Base-by-base conservation (phyloP, 1,140 invertebrate genomes). In the Aphidius ervi region DNA sequence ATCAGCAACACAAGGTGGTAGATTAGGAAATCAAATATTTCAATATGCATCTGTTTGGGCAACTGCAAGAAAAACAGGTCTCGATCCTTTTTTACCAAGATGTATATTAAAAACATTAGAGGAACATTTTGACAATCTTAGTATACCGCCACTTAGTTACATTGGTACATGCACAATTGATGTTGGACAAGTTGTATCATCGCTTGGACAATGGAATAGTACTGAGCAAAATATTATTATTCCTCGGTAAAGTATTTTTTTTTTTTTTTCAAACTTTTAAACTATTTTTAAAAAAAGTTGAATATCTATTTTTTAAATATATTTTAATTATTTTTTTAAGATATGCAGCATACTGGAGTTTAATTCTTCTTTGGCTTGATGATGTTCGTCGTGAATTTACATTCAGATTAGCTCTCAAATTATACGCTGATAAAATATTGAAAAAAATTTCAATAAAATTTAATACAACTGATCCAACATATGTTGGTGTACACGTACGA, bases 11-110 rank as follows among this genome's bases (percentile, higher is more conserved):
- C 80, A 84, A 72, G 83, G 83, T 62, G 85, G 84, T 23, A 71
- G 85, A 57, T 66, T 88, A 55, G 87, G 86, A 46, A 87, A 87
- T 70, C 84, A 85, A 66, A 87, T 87, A 69, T 86, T 84, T 81
- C 84, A 86, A 61, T 87, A 86, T 62, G 84, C 82, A 0, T 83
- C 84, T 1, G 82, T 86, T 5, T 86, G 83, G 82, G 85, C 85
- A 0, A 76, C 72, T 77, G 66, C 82, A 69, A 65, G 82, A 59
- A 72, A 82, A 52, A 86, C 85, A 8, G 82, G 84, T 5, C 70
- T 86, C 4, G 83, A 85, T 63, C 81, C 85, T 1, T 84, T 82
- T 57, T 76, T 86, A 58, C 84, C 84, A 37, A 73, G 79, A 57
- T 85, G 83, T 63, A 85, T 85, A 62, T 72, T 81, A 20, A 75